Evolutionary conservation across 2,113 vertebrate genomes (phyloP).

Genomic region (Actenoides hombroni): DNA sequence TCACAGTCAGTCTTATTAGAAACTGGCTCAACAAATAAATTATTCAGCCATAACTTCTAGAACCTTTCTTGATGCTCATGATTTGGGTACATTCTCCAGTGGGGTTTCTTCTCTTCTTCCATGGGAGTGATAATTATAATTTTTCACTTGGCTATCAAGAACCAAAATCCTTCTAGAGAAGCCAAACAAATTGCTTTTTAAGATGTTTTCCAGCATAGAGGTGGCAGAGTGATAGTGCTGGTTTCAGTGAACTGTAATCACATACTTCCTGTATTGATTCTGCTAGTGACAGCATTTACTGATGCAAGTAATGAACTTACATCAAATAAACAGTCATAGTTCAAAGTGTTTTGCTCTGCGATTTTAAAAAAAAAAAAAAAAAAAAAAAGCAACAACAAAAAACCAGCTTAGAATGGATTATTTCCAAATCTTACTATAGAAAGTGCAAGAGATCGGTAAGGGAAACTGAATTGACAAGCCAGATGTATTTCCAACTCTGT

Average conservation of each 20-base stretch:
- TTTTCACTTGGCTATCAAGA: not conserved
- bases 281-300: not conserved
- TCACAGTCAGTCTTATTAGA: not conserved
- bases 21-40: not conserved
- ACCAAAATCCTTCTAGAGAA: not conserved
- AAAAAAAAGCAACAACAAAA: no score
- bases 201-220: not conserved
- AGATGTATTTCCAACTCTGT: not conserved
- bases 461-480: not conserved
- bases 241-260: not conserved
- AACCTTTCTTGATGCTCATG: not conserved
- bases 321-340: not conserved
- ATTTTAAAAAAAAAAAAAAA: not conserved
- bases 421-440: not conserved
- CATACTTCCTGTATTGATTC: not conserved
- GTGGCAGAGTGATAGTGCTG: not conserved
- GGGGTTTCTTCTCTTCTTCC: accelerated
- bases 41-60: not conserved
- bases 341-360: not conserved
- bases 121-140: not conserved
- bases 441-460: not conserved
- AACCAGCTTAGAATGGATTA: not conserved
- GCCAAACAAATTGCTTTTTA: not conserved
- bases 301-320: not conserved
- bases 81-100: not conserved